These are phyloP conservation scores for Bufo gargarizans DNA, from an alignment of 2,113 vertebrate genomes.

Conservation along the genomic window DNA sequence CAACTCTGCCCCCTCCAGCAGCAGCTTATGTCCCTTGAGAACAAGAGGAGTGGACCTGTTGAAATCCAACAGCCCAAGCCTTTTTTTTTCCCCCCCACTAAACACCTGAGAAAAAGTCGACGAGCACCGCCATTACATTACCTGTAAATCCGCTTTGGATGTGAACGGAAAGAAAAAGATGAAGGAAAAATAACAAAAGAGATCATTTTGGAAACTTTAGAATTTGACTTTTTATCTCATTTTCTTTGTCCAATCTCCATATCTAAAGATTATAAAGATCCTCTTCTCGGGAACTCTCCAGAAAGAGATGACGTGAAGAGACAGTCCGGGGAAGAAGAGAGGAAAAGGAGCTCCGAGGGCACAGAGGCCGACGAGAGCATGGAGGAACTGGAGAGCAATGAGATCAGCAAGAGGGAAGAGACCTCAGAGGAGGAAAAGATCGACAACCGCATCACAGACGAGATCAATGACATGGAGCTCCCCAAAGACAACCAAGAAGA, in stretches of 20 bases:
- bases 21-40: no score
- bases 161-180: no score
- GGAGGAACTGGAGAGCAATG: conserved; percentile 63
- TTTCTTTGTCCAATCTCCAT: not conserved
- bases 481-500: conserved; percentile 58
- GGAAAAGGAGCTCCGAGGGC: conserved; percentile 42
- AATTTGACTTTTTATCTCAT: not conserved
- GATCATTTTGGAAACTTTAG: no score
- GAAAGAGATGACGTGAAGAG: conserved; percentile 60
- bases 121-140: no score
- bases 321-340: conserved; percentile 64
- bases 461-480: conserved; percentile 63
- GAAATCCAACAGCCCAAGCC: no score
- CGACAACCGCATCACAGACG: conserved; percentile 64
- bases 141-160: no score
- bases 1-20: no score
- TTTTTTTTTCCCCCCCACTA: no score
- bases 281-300: conserved; percentile 62
- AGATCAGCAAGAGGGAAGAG: conserved; percentile 56
- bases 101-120: no score
- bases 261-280: conserved; percentile 69
- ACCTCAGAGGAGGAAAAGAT: conserved; percentile 55
- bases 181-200: no score
- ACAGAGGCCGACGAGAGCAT: conserved; percentile 2
- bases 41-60: no score